phyloP scores from a whole-genome alignment of 2,888 invertebrate species.

The Stenotaenia linearis region DNA sequence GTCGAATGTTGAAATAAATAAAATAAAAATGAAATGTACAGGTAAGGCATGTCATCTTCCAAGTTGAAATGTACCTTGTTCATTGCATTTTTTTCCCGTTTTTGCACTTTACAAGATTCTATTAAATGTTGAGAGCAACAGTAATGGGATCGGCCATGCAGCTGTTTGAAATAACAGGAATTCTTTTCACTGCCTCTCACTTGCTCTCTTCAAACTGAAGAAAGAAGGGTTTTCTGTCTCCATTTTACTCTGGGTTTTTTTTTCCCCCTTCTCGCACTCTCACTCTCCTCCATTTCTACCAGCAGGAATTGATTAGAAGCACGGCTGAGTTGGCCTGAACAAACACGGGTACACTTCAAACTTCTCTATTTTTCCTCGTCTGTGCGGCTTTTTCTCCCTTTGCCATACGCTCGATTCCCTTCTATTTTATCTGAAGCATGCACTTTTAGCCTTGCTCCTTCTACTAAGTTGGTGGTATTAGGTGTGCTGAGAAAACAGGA shows the following conservation, averaged over 20 bases:
- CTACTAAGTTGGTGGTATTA: neutral
- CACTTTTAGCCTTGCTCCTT: neutral
- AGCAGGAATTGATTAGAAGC: conserved; percentile 9
- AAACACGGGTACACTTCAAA: conserved; percentile 9
- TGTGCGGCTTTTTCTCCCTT: neutral
- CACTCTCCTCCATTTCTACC: neutral
- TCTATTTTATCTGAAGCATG: neutral
- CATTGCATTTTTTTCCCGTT: neutral
- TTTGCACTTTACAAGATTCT: neutral
- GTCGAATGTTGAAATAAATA: neutral
- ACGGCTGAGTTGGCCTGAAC: conserved; percentile 9
- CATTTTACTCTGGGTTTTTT: neutral
- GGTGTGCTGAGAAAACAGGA: neutral
- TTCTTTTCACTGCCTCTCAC: neutral
- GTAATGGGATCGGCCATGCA: conserved; percentile 4
- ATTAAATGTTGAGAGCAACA: neutral
- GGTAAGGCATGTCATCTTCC: neutral
- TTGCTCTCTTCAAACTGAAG: neutral
- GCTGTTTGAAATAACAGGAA: conserved; percentile 9
- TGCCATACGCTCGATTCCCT: neutral
- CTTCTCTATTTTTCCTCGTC: conserved; percentile 9
- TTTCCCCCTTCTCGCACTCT: neutral
- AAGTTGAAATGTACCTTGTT: neutral
- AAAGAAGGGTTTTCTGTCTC: conserved; percentile 4
- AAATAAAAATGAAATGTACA: too few species aligned